phyloP scores from a whole-genome alignment of 2,888 invertebrate species.

The Callyntrura sp. region DNA sequence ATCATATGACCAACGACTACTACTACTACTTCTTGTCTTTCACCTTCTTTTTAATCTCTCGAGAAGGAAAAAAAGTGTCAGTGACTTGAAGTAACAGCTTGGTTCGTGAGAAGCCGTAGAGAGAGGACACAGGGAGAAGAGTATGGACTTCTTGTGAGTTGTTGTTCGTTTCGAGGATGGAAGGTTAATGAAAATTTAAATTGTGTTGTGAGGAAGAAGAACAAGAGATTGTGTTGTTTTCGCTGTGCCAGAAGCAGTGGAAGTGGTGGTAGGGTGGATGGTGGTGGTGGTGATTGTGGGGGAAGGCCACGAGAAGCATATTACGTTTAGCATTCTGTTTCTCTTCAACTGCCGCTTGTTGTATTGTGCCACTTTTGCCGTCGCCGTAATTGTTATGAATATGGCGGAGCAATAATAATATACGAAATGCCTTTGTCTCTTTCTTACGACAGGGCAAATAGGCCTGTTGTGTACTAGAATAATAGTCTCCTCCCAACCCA shows the following conservation, averaged over 20 bases:
- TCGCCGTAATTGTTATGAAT: background rate
- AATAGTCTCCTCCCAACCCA: background rate
- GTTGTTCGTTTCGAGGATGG: constrained; percentile 7
- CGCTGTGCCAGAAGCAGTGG: background rate
- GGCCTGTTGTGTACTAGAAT: background rate
- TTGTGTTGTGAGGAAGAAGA: too few species aligned
- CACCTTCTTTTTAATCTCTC: constrained; percentile 66
- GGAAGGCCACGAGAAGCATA: constrained; percentile 65
- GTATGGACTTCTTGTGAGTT: constrained; percentile 8
- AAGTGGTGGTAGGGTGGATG: background rate
- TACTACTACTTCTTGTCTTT: constrained; percentile 41
- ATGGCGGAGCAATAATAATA: too few species aligned
- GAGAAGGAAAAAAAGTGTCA: constrained; percentile 66
- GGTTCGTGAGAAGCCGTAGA: background rate
- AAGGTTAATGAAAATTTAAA: constrained; percentile 64
- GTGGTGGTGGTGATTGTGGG: background rate
- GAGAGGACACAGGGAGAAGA: background rate
- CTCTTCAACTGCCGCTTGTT: too few species aligned
- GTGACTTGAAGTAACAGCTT: constrained; percentile 48
- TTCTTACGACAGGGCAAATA: background rate
- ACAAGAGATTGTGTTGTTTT: constrained; percentile 16
- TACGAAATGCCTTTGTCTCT: too few species aligned
- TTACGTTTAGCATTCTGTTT: background rate
- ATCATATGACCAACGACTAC: background rate
- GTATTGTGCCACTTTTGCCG: background rate